phyloP scores from a whole-genome alignment of 2,888 invertebrate species.

The Apodemia duryi region DNA sequence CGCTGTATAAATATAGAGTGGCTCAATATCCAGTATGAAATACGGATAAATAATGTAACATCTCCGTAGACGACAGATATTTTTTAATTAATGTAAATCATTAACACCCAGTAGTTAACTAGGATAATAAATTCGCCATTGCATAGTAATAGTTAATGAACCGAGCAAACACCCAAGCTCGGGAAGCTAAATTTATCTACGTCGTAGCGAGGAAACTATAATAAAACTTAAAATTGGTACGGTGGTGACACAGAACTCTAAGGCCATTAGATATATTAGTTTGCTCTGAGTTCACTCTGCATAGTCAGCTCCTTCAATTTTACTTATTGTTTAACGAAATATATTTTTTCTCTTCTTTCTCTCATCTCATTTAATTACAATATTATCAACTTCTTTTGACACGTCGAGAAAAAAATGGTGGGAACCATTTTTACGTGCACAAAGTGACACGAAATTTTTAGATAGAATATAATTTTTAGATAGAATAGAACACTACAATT shows the following conservation, averaged over 20 bases:
- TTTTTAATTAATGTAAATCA: not conserved
- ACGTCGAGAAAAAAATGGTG: no score
- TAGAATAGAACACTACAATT: no score
- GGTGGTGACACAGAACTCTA: not conserved
- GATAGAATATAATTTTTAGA: no score
- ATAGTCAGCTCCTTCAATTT: no score
- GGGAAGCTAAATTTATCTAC: conserved; percentile 7
- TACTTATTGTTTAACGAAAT: no score
- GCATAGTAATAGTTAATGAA: conserved; percentile 12
- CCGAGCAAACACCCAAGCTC: not conserved
- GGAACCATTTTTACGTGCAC: no score
- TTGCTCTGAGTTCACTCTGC: not conserved
- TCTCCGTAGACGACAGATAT: not conserved
- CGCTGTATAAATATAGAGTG: no score
- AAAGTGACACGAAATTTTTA: no score
- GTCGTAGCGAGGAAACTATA: conserved; percentile 11
- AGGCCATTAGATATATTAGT: conserved; percentile 6
- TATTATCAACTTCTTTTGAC: no score
- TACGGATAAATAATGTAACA: not conserved
- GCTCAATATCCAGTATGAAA: no score
- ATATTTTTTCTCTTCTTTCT: no score
- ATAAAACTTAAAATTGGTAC: conserved; percentile 10
- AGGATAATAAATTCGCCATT: not conserved
- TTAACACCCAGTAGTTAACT: not conserved
- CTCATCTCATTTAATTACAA: no score